phyloP scores from a whole-genome alignment of 2,797 vertebrate genomes.

The Cephalopachus bancanus region DNA sequence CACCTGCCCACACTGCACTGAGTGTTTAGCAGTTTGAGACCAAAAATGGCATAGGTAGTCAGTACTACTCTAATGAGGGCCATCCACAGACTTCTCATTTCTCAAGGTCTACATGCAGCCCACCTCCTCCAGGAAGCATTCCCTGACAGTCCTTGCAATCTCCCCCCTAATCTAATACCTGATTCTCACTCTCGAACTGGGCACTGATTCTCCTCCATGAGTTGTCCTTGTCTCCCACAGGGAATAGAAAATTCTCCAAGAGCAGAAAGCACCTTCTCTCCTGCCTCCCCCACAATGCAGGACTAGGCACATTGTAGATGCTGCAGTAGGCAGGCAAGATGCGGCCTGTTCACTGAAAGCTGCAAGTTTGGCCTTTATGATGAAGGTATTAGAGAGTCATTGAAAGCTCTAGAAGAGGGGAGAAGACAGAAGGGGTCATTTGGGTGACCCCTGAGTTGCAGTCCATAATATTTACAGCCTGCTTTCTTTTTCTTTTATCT shows the following conservation, averaged over 20 bases:
- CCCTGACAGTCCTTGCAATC: neutral
- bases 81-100: neutral
- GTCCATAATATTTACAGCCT: neutral
- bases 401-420: neutral
- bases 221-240: neutral
- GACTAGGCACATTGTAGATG: neutral
- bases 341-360: too few species aligned
- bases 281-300: fast-evolving
- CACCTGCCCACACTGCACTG: too few species aligned
- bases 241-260: neutral
- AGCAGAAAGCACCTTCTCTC: neutral
- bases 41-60: too few species aligned
- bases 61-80: fast-evolving
- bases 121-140: neutral
- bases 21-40: too few species aligned
- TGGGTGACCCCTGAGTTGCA: neutral
- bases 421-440: neutral
- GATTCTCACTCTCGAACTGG: neutral
- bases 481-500: neutral
- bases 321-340: too few species aligned
- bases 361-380: neutral
- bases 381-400: neutral
- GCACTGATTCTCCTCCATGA: neutral
- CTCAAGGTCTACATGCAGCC: neutral
- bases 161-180: neutral